Evolutionary conservation across 2,888 invertebrate genomes (phyloP), one percentile per base, ranked within the genome.

Genomic region (Stenotaenia linearis): DNA sequence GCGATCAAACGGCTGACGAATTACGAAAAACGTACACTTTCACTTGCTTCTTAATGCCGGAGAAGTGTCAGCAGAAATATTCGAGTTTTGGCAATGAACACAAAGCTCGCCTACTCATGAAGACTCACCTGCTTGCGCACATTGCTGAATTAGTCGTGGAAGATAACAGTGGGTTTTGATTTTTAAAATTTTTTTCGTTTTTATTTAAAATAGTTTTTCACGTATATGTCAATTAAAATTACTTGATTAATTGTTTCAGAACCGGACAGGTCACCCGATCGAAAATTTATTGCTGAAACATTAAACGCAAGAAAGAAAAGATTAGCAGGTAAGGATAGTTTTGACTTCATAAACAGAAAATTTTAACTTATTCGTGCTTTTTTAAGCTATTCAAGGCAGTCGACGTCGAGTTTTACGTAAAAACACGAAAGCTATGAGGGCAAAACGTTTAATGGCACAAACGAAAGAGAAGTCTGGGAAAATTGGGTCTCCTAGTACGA

Each of bases 11-110:
- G 79, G 86, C 88, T 18, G 88, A 89, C 82, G 89, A 89, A 84
- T 86, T 89, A 77, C 87, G 87, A 76, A 85, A 87, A 80, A 88
- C 88, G 81, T 89, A 88, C 84, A 87, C 88, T 18, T 89, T 87
- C 81, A 86, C 86, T 0, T 90, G 89, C 83, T 86, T 85, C 35
- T 84, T 90, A 79, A 85, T 89, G 77, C 87, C 88, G 12, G 86
- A 86, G 28, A 83, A 84, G 77, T 89, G 89, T 81, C 84, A 85
- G 23, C 86, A 87, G 81, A 86, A 85, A 35, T 89, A 87, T 82
- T 87, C 87, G 18, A 89, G 89, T 84, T 90, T 89, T 85, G 89
- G 89, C 1, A 89, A 88, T 83, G 90, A 90, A 84, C 86, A 85
- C 69, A 87, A 86, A 82, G 89, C 89, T 0, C 85, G 88, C 81